phyloP scores from a whole-genome alignment of 2,113 vertebrate species.

The Pseudolaguvia tuberculata region DNA sequence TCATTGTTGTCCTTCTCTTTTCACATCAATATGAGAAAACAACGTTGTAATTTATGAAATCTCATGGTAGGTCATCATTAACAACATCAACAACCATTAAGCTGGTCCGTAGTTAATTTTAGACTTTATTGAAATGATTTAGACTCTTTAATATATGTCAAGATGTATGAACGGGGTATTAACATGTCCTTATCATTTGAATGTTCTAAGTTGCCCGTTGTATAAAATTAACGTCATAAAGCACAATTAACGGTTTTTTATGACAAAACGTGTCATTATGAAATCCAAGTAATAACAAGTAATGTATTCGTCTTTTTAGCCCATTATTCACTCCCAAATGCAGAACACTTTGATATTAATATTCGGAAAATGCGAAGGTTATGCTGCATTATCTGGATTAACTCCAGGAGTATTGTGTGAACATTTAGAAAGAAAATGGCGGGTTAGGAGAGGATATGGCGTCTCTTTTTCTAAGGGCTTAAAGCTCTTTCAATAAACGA shows the following conservation, averaged over 20 bases:
- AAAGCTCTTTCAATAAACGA: constrained; percentile 22
- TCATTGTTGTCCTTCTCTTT: background rate
- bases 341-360: background rate
- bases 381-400: background rate
- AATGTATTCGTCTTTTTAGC: background rate
- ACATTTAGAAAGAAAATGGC: constrained; percentile 42
- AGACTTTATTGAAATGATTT: too few species aligned
- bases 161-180: background rate
- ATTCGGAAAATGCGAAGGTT: background rate
- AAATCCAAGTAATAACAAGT: background rate
- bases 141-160: too few species aligned
- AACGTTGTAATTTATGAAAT: too few species aligned
- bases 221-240: background rate
- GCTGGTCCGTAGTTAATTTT: too few species aligned
- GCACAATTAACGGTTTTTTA: background rate
- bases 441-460: constrained; percentile 46
- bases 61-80: too few species aligned
- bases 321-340: background rate
- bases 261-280: too few species aligned
- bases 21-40: background rate
- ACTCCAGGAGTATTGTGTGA: background rate
- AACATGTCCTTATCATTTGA: background rate
- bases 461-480: constrained; percentile 21
- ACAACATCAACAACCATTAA: too few species aligned
- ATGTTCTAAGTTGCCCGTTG: too few species aligned